Evolutionary conservation across 1,140 invertebrate species (phyloP).

Genomic region (Eriosoma lanigerum): DNA sequence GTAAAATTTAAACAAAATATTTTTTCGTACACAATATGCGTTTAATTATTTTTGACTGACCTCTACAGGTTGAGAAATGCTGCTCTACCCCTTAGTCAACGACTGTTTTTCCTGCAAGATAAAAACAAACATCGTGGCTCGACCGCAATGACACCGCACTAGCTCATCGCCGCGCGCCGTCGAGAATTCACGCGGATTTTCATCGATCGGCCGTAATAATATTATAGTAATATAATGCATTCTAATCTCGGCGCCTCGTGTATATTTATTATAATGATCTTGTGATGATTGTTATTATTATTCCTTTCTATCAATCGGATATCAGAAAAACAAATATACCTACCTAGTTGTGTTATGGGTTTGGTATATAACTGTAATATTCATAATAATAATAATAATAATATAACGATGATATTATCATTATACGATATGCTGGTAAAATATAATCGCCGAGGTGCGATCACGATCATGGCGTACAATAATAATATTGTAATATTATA

Average conservation of each 20-base stretch:
- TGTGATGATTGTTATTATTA: background rate
- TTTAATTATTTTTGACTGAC: too few relatives aligned
- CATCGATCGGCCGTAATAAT: background rate
- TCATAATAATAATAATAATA: too few relatives aligned
- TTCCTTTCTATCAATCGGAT: background rate
- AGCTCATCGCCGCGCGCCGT: background rate
- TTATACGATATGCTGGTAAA: background rate
- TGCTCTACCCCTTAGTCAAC: too few relatives aligned
- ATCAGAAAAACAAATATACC: slow-evolving; percentile 10
- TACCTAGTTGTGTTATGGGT: too few relatives aligned
- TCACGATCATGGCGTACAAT: too few relatives aligned
- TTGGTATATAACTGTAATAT: too few relatives aligned
- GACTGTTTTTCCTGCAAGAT: background rate
- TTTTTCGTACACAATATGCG: too few relatives aligned
- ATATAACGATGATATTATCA: background rate
- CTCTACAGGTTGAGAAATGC: too few relatives aligned
- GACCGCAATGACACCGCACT: slow-evolving; percentile 6
- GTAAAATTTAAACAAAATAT: too few relatives aligned
- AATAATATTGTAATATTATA: too few relatives aligned
- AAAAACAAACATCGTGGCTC: background rate
- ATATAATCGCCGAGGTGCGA: too few relatives aligned
- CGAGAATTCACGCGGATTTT: background rate
- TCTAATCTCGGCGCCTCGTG: background rate
- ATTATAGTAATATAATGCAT: background rate
- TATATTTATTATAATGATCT: background rate